Evolutionary conservation across 2,888 invertebrate species (phyloP), one percentile per base, ranked within the genome.

Genomic region (Stenodera caucasica): DNA sequence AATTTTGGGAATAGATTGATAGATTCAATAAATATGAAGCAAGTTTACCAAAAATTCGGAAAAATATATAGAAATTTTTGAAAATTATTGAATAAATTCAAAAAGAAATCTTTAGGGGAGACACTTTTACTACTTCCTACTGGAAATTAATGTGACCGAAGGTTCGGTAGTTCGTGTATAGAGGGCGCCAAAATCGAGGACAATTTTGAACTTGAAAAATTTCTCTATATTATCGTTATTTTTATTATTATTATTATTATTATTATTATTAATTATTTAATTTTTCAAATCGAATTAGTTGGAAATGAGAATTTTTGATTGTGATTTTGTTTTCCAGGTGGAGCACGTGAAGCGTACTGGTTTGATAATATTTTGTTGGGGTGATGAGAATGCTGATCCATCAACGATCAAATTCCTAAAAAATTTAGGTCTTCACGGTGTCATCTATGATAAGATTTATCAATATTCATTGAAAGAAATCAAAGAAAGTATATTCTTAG

Each of bases 281-380:
- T 21, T 18, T 18, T 4, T 2, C 4, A 14, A 45, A 12, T 45
- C n/a, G n/a, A 45, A 21, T 21, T 18, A 4, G 6, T 12, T 15
- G 2, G 8, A 3, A 12, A 45, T 4, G 8, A 8, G 6, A 15
- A 9, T 37, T 1, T 51, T 29, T 18, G 18, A 11, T 6, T 15
- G 15, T 51, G n/a, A 29, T 14, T 49, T 40, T 32, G 50, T 61
- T 60, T 73, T 74, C 40, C 75, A 89, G 89, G 89, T 95, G 11
- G 87, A 90, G 72, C 78, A 90, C 67, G 94, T 91, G 2, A 90
- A 89, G 69, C 87, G 91, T 71, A 87, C 89, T 14, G 92, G 92
- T 11, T 84, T 98, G 56, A 89, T 96, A 5, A 88, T 96, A 65
- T 98, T 98, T 81, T 96, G 96, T 75, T 98, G 98, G 98, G 98